A percentile compares a stretch with the other conserved stretches of the same genome.
Conservation (phyloP, 2,888 invertebrate genomes). For the Cyclophora albipunctata region DNA sequence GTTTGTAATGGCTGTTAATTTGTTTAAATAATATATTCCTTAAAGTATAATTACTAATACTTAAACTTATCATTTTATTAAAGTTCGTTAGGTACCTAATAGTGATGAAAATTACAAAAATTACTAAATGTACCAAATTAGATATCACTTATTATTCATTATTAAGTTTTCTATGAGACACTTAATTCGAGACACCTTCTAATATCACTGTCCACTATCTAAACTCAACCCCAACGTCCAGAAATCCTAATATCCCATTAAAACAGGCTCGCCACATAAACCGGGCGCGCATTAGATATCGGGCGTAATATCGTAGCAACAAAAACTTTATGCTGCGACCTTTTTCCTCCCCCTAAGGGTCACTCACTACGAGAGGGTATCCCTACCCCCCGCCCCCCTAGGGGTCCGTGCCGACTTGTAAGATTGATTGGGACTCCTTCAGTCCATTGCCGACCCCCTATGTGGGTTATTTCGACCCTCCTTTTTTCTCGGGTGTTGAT, state of each 20-base stretch:
- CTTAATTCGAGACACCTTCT: no score
- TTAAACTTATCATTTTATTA: no score
- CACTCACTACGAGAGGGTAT: constrained; percentile 71
- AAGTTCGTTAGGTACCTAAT: no score
- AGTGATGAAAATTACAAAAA: no score
- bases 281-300: constrained; percentile 17
- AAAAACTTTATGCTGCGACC: constrained; percentile 61
- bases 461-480: constrained; percentile 67
- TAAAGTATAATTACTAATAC: no score
- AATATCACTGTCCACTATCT: no score
- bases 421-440: constrained; percentile 77
- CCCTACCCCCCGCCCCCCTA: constrained; percentile 50
- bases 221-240: no score
- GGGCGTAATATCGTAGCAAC: constrained; percentile 37
- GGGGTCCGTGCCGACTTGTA: constrained; percentile 64
- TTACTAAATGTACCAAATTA: no score
- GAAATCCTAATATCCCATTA: constrained; percentile 1
- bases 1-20: no score
- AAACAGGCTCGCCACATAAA: constrained; percentile 21
- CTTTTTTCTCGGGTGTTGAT: constrained; percentile 61
- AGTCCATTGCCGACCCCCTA: constrained; percentile 71
- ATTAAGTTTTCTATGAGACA: no score
- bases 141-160: no score
- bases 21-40: no score
- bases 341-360: constrained; percentile 63